Conservation (phyloP, 1,140 invertebrate genomes). For the Aphaenogaster floridana region DNA sequence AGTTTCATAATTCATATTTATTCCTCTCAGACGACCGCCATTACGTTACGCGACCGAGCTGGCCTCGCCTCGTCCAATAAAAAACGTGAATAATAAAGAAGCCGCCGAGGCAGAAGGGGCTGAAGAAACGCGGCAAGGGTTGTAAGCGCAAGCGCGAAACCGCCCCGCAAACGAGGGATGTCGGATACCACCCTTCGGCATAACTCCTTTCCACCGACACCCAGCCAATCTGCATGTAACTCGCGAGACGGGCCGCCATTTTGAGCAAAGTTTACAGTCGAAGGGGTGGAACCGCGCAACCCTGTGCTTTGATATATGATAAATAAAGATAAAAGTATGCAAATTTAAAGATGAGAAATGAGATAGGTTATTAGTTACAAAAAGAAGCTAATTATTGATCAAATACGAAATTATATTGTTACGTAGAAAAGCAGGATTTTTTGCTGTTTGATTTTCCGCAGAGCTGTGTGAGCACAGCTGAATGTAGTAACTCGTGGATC, state of each 20-base stretch:
- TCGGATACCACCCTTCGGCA: constrained; percentile 80
- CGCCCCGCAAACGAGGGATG: constrained; percentile 80
- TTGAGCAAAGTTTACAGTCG: constrained; percentile 81
- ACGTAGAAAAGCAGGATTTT: background rate
- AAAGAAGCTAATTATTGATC: background rate
- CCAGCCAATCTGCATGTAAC: constrained; percentile 86
- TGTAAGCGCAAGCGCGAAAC: constrained; percentile 85
- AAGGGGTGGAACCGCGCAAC: constrained; percentile 59
- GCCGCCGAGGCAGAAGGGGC: constrained; percentile 69
- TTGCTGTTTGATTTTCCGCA: background rate
- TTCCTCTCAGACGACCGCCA: constrained; percentile 68
- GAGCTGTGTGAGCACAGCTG: constrained; percentile 67
- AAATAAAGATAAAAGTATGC: background rate
- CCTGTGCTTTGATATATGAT: background rate
- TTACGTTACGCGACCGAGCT: constrained; percentile 74
- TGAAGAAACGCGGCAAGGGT: constrained; percentile 78
- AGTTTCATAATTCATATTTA: background rate
- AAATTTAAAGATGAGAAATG: background rate
- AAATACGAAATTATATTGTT: background rate
- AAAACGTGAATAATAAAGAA: constrained; percentile 82
- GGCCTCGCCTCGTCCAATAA: constrained; percentile 70
- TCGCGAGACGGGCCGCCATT: constrained; percentile 82
- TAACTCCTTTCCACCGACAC: constrained; percentile 81
- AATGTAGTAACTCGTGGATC: constrained; percentile 62
- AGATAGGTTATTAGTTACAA: background rate